Base-by-base conservation (phyloP, 2,113 vertebrate species). In the Anser brachyrhynchus region DNA sequence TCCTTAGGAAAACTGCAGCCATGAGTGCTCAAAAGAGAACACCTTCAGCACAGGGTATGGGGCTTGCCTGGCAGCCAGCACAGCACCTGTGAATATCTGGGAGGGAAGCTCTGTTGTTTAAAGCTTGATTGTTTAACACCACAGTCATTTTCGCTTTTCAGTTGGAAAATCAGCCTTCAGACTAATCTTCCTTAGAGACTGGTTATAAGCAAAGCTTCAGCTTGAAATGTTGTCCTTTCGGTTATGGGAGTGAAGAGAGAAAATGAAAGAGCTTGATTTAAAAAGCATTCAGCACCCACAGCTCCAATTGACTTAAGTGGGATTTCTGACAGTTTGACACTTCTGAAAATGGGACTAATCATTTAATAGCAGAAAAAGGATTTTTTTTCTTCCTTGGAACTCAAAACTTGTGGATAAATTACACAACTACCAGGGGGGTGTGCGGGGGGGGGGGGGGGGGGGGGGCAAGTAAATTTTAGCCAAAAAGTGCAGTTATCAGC, bases 181-280 rank as follows among this genome's bases (percentile, higher is more conserved):
- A 79, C 55, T 91, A 89, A 89, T 82, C 66, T 66, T 87, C 62
- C 70, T 82, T 65, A 55, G 62, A 84, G 77, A 83, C 54, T 59
- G 76, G 43, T 80, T 89, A 82, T 0, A 0, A 77, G 66, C 41
- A 87, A 94, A 55, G 41, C 79, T 95, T 90, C 91, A 71, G 58
- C 72, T 79, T 76, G 37, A 83, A 84, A 82, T 62, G 49, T 70
- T 94, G 79, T 91, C 77, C 57, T 93, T 96, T 93, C 78, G 31
- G 82, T 91, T 88, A 66, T n/a, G 43, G n/a, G 54, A 64, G 19
- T 19, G 66, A 87, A 90, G 39, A 65, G 23, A 33, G 76, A 82
- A 69, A 90, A 93, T 89, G 65, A 37, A 91, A 71, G 19, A 37
- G 43, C 14, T 37, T 89, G 65, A 77, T 84, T 89, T 89, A 46